Conservation (phyloP, 2,797 vertebrate species). For the Serranus cabrilla region DNA sequence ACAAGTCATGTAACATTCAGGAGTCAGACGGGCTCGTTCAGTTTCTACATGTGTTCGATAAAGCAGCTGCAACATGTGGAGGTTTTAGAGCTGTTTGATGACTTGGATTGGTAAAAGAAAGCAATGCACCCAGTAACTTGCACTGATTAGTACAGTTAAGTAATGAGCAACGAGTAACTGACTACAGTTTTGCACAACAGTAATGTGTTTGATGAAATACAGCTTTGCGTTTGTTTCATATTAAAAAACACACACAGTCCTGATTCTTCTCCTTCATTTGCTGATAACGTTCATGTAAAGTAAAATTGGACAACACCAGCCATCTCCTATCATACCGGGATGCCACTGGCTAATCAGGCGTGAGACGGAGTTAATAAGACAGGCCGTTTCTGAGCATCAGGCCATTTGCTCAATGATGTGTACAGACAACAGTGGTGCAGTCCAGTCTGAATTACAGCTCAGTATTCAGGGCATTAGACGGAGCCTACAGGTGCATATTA, state of each 20-base stretch:
- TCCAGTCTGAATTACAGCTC: slow-evolving; percentile 39
- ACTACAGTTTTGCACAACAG: no score
- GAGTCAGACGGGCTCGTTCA: no score
- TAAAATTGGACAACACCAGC: slow-evolving; percentile 23
- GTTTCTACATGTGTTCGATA: no score
- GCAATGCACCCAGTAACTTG: no score
- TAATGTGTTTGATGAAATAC: no score
- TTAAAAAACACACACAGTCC: neutral
- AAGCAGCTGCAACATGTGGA: no score
- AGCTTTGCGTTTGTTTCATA: neutral
- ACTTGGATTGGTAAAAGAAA: no score
- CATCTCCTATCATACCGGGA: slow-evolving; percentile 26
- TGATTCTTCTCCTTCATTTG: slow-evolving; percentile 5
- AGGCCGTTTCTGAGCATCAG: slow-evolving; percentile 31
- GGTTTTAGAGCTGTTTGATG: no score
- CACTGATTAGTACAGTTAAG: no score
- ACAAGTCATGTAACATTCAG: no score
- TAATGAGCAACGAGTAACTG: no score
- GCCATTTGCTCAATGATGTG: slow-evolving; percentile 61
- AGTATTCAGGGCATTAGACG: slow-evolving; percentile 34
- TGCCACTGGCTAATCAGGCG: slow-evolving; percentile 48
- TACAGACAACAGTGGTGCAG: slow-evolving; percentile 33
- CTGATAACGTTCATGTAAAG: slow-evolving; percentile 30
- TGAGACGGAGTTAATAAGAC: slow-evolving; percentile 53
- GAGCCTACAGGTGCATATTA: slow-evolving; percentile 45